A percentile compares a stretch with the other conserved stretches of the same genome.
phyloP scores from a whole-genome alignment of 2,113 vertebrate genomes.

The Pionites leucogaster region DNA sequence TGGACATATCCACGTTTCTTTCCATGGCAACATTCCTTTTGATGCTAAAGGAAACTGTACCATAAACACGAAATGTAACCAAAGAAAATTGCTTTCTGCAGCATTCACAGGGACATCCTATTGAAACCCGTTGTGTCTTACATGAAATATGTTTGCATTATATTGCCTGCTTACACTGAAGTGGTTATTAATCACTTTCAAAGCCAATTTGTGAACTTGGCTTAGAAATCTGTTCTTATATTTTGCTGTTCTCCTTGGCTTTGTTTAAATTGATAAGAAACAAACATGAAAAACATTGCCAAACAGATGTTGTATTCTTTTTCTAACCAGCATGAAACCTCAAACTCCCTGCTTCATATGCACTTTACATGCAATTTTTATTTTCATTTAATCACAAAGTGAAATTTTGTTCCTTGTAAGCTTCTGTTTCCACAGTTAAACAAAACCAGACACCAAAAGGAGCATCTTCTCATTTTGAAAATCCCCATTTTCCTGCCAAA shows the following conservation, averaged over 20 bases:
- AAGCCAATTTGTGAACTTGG: constrained; percentile 24
- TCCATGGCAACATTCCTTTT: background rate
- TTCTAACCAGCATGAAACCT: background rate
- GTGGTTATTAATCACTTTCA: constrained; percentile 49
- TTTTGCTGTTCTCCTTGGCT: background rate
- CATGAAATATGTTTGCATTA: constrained; percentile 14
- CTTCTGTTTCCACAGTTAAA: constrained; percentile 44
- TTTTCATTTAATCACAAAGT: background rate
- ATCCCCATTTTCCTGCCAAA: constrained; percentile 9
- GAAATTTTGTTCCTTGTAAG: constrained; percentile 3
- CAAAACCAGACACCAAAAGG: constrained; percentile 17
- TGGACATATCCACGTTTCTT: background rate
- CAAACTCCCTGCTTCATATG: background rate
- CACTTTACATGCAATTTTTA: background rate
- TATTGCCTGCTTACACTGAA: constrained; percentile 15
- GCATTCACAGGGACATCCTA: background rate
- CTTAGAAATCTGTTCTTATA: background rate
- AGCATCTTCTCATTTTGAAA: constrained; percentile 48
- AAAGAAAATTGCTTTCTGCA: background rate
- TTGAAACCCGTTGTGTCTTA: background rate
- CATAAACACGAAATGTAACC: background rate
- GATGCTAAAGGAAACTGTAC: background rate
- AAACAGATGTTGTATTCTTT: background rate
- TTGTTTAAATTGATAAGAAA: background rate
- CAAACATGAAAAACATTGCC: background rate